Conservation (phyloP, 2,888 invertebrate genomes). For the Linnaemya vulpina region DNA sequence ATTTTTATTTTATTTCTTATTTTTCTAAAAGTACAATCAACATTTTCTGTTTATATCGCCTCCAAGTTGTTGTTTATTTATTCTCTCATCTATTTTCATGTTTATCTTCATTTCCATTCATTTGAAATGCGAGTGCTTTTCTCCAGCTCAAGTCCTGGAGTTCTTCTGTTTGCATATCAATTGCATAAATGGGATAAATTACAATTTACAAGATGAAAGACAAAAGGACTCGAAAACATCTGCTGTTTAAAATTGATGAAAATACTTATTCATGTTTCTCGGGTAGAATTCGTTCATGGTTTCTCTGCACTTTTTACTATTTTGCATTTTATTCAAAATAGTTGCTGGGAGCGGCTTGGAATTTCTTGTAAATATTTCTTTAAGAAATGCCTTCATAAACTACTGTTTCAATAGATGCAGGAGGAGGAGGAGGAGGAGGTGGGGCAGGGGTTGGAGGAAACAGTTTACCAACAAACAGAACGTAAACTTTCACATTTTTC, state of each 20-base stretch:
- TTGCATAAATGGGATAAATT: conserved; percentile 60
- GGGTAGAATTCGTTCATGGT: neutral
- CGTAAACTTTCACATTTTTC: neutral
- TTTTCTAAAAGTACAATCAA: neutral
- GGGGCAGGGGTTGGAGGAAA: no score
- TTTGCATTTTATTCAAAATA: neutral
- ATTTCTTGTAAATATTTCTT: neutral
- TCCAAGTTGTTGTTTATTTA: neutral
- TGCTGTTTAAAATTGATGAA: conserved; percentile 63
- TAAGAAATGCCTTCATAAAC: conserved; percentile 1
- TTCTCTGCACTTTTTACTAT: neutral
- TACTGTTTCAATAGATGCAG: neutral
- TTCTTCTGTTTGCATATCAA: conserved; percentile 48
- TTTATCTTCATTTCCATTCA: conserved; percentile 27
- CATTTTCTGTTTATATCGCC: neutral
- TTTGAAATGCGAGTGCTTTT: conserved; percentile 35
- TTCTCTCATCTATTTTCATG: neutral
- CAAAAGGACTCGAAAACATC: conserved; percentile 61
- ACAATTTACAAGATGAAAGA: conserved; percentile 63
- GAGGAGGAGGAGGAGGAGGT: no score
- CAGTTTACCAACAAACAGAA: no score
- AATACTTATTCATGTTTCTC: conserved; percentile 53
- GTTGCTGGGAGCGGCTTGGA: neutral
- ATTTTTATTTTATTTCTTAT: no score
- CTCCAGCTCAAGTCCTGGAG: conserved; percentile 36